phyloP scores from a whole-genome alignment of 2,797 vertebrate species.

The Centropyge bicolor region DNA sequence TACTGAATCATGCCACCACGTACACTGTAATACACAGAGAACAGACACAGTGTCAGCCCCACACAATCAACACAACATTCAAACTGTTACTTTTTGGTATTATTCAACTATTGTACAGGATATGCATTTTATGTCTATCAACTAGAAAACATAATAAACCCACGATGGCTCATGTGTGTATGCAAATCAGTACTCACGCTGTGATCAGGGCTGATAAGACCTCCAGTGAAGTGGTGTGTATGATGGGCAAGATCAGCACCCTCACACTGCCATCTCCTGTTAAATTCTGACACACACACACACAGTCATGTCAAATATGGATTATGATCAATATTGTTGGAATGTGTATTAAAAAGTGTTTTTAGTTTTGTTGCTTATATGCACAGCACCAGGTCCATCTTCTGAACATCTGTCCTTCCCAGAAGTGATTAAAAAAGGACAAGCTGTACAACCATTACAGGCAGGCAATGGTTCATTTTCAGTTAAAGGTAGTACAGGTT shows the following conservation, averaged over 20 bases:
- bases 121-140: neutral
- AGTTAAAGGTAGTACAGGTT: too few species aligned
- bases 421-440: too few species aligned
- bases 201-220: slow-evolving; percentile 89
- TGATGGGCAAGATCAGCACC: slow-evolving; percentile 87
- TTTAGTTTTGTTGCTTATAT: too few species aligned
- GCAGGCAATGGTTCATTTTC: too few species aligned
- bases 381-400: too few species aligned
- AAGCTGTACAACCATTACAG: too few species aligned
- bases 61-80: neutral
- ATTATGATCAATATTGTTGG: neutral
- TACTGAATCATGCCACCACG: slow-evolving; percentile 87
- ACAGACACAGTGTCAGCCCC: neutral
- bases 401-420: too few species aligned
- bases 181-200: slow-evolving; percentile 75
- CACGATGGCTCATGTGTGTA: neutral
- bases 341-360: neutral
- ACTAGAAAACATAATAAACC: neutral
- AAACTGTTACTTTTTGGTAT: neutral
- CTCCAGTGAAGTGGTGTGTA: slow-evolving; percentile 88
- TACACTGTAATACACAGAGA: slow-evolving; percentile 47
- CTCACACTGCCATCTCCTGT: slow-evolving; percentile 89
- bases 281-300: slow-evolving; percentile 83
- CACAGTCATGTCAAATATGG: neutral
- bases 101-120: neutral